phyloP scores from a whole-genome alignment of 2,797 vertebrate species.

The Peromyscus eremicus region DNA sequence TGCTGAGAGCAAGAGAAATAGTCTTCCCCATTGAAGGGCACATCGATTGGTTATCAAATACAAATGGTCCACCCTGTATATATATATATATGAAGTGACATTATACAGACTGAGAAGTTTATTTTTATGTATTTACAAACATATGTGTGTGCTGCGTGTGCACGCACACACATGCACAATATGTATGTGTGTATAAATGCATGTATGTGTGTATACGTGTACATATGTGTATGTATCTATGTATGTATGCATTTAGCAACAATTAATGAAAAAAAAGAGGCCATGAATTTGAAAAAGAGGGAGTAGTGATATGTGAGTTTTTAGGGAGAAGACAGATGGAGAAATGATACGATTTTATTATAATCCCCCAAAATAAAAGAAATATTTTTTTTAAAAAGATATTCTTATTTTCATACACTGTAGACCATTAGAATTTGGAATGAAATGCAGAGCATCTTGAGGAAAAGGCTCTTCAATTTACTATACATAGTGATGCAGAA shows the following conservation, averaged over 20 bases:
- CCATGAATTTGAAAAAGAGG: not conserved
- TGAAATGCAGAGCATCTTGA: not conserved
- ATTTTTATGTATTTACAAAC: not conserved
- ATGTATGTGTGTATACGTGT: accelerated
- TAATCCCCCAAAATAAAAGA: not conserved
- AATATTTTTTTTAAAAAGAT: not conserved
- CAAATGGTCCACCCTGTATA: not conserved
- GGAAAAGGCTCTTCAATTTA: not conserved
- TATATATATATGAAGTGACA: not conserved
- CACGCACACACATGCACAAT: not conserved
- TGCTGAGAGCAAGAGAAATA: not conserved
- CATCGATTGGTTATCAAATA: not conserved
- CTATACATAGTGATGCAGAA: not conserved
- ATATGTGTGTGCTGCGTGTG: not conserved
- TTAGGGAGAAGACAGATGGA: not conserved
- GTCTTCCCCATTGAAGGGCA: not conserved
- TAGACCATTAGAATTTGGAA: not conserved
- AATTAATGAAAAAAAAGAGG: not conserved
- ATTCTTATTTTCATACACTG: not conserved
- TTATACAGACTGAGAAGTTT: too few species aligned
- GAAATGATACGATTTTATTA: not conserved
- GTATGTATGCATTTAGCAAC: not conserved
- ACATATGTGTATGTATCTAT: not conserved
- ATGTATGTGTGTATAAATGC: not conserved
- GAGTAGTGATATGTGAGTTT: not conserved